These are phyloP conservation scores for Isotomurus palustris DNA, from an alignment of 2,888 invertebrate species.

Conservation along the genomic window DNA sequence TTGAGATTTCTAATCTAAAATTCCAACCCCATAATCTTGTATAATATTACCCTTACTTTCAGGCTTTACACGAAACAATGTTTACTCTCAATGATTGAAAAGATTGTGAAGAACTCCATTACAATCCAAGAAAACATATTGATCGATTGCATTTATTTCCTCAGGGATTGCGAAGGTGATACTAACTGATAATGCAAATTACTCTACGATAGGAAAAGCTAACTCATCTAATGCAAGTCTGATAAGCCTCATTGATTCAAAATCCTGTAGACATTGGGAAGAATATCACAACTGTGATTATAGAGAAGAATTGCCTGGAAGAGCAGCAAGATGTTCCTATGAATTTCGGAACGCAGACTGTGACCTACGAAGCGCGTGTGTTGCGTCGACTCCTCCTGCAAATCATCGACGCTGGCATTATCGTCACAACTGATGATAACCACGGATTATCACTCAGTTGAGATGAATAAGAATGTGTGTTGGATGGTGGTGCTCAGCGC, in stretches of 20 bases:
- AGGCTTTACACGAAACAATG: conserved; percentile 89
- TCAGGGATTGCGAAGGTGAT: conserved; percentile 80
- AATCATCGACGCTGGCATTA: too few relatives aligned
- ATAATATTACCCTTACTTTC: too few relatives aligned
- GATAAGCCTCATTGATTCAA: too few relatives aligned
- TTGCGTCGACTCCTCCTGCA: conserved; percentile 18
- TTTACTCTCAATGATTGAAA: conserved; percentile 83
- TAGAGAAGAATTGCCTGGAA: conserved; percentile 13
- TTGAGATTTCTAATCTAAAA: too few relatives aligned
- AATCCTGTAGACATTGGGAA: conserved; percentile 22
- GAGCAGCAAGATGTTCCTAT: conserved; percentile 10
- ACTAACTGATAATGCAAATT: neutral
- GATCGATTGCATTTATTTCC: conserved; percentile 78
- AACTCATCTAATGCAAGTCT: neutral
- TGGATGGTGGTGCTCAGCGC: too few relatives aligned
- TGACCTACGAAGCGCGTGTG: conserved; percentile 28
- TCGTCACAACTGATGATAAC: too few relatives aligned
- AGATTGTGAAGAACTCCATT: conserved; percentile 82
- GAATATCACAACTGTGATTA: conserved; percentile 21
- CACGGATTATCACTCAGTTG: too few relatives aligned
- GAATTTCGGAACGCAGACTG: conserved; percentile 22
- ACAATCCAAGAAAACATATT: conserved; percentile 78
- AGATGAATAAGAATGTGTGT: too few relatives aligned
- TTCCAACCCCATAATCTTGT: too few relatives aligned
- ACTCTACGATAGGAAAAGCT: too few relatives aligned